Percentiles rank a stretch among this genome's conserved stretches.
phyloP scores from a whole-genome alignment of 2,888 invertebrate species.

The Tachina fera region DNA sequence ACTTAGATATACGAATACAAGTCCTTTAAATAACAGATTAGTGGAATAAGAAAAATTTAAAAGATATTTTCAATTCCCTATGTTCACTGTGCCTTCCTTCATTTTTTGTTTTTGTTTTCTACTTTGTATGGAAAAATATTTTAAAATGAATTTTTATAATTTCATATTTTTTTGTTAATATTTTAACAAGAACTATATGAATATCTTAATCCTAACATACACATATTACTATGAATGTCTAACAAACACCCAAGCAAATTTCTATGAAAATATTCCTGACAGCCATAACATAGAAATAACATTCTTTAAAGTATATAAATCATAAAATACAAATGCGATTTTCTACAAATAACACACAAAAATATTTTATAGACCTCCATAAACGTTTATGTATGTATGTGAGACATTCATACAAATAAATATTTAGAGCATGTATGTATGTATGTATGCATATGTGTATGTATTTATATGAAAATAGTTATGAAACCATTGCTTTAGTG shows the following conservation, averaged over 20 bases:
- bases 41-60: too few species aligned
- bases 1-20: too few species aligned
- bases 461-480: background rate
- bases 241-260: background rate
- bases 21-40: background rate
- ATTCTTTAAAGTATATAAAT: background rate
- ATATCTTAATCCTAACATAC: conserved; percentile 20
- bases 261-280: background rate
- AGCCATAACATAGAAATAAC: background rate
- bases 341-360: conserved; percentile 1
- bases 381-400: background rate
- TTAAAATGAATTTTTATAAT: background rate
- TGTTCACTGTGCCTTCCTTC: background rate
- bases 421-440: background rate
- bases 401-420: background rate
- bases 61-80: too few species aligned
- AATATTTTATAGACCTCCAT: background rate
- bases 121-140: background rate
- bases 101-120: background rate
- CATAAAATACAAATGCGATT: background rate
- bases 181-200: conserved; percentile 5
- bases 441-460: background rate
- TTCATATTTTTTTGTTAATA: background rate
- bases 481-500: background rate
- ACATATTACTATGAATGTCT: background rate